phyloP scores from a whole-genome alignment of 2,113 vertebrate genomes.

The Sorex araneus region DNA sequence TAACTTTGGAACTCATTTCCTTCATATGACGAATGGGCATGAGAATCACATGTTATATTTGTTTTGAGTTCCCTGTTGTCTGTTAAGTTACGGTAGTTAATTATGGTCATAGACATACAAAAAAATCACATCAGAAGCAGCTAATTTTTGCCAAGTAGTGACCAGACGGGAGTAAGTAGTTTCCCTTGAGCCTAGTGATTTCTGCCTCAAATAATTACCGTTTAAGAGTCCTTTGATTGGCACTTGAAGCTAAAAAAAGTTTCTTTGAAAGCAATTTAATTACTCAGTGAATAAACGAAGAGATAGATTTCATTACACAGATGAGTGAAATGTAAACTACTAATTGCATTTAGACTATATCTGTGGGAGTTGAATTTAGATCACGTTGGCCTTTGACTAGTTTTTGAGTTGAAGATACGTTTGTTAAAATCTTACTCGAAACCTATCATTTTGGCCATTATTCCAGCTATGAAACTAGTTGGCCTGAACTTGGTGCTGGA shows the following conservation, averaged over 20 bases:
- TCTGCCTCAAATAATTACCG: slow-evolving; percentile 67
- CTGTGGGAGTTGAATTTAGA: slow-evolving; percentile 62
- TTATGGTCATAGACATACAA: neutral
- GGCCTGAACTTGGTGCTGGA: neutral
- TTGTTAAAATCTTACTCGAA: slow-evolving; percentile 50
- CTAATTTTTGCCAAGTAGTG: slow-evolving; percentile 58
- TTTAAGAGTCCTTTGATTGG: slow-evolving; percentile 63
- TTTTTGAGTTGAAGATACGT: slow-evolving; percentile 32
- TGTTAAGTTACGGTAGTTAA: slow-evolving; percentile 26
- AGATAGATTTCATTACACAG: slow-evolving; percentile 67
- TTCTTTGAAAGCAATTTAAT: slow-evolving; percentile 72
- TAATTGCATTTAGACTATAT: slow-evolving; percentile 54
- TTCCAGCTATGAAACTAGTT: neutral
- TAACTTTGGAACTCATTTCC: slow-evolving; percentile 38
- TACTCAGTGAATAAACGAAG: slow-evolving; percentile 59
- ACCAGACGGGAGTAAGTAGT: slow-evolving; percentile 61
- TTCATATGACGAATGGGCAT: slow-evolving; percentile 33
- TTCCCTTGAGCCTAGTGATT: slow-evolving; percentile 63
- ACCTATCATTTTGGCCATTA: neutral
- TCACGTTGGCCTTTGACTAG: slow-evolving; percentile 31
- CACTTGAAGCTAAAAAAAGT: slow-evolving; percentile 67
- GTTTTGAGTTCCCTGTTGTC: neutral
- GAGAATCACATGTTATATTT: neutral
- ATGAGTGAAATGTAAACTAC: slow-evolving; percentile 73
- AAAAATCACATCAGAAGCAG: slow-evolving; percentile 57